Percentiles rank a stretch among this genome's conserved stretches.
phyloP scores from a whole-genome alignment of 1,140 invertebrate species.

The Papilio machaon region DNA sequence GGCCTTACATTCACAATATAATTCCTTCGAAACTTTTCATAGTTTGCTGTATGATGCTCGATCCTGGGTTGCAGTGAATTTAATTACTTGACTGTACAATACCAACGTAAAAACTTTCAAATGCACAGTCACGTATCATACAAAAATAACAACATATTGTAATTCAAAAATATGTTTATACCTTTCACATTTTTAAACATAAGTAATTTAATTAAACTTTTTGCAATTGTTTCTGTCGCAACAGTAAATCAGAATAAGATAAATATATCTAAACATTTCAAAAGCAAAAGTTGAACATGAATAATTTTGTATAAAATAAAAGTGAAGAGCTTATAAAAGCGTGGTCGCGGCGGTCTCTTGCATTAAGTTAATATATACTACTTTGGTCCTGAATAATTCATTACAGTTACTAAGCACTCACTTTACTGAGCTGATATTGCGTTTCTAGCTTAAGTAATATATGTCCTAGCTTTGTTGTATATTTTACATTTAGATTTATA shows the following conservation, averaged over 20 bases:
- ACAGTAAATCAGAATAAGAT: neutral
- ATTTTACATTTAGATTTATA: conserved; percentile 1
- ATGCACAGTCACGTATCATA: too few relatives aligned
- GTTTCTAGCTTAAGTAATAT: conserved; percentile 33
- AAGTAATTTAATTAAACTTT: neutral
- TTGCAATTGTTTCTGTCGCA: neutral
- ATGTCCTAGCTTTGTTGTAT: conserved; percentile 1
- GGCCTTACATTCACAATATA: too few relatives aligned
- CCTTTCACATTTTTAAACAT: too few relatives aligned
- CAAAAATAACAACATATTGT: too few relatives aligned
- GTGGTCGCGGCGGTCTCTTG: conserved; percentile 30
- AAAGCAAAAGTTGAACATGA: conserved; percentile 22
- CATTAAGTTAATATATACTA: conserved; percentile 37
- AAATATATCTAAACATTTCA: neutral
- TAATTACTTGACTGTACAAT: too few relatives aligned
- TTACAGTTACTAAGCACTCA: conserved; percentile 36
- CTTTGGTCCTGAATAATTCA: conserved; percentile 34
- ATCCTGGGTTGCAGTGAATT: too few relatives aligned
- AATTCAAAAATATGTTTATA: too few relatives aligned
- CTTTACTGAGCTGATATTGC: conserved; percentile 33
- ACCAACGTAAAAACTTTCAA: neutral
- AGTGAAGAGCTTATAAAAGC: conserved; percentile 34
- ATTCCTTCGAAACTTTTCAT: too few relatives aligned
- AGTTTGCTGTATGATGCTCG: too few relatives aligned
- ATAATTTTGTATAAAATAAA: conserved; percentile 30